These are phyloP conservation scores for Cyrtodaria siliqua DNA, from an alignment of 2,888 invertebrate genomes.

Conservation along the genomic window DNA sequence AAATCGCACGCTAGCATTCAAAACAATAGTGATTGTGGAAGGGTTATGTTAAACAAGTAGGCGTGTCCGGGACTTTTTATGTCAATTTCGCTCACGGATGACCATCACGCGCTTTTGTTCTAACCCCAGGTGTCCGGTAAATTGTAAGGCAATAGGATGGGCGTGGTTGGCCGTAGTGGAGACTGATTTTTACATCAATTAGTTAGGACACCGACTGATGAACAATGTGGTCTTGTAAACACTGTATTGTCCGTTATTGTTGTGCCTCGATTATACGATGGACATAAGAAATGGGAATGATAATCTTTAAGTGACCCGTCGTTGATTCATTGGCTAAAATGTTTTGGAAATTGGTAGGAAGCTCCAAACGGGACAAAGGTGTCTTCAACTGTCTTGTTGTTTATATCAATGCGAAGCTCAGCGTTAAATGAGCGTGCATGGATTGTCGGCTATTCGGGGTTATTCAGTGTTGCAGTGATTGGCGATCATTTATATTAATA, in stretches of 20 bases:
- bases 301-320: too few species aligned
- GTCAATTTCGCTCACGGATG: conserved; percentile 36
- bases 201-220: conserved; percentile 18
- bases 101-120: conserved; percentile 44
- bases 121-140: conserved; percentile 46
- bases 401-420: too few species aligned
- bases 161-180: conserved; percentile 34
- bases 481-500: too few species aligned
- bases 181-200: conserved; percentile 56
- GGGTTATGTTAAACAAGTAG: conserved; percentile 8
- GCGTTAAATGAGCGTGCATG: too few species aligned
- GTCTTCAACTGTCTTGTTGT: too few species aligned
- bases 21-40: conserved; percentile 31
- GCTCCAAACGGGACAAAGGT: too few species aligned
- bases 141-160: conserved; percentile 47
- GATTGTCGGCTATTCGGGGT: too few species aligned
- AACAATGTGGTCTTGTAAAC: conserved; percentile 18
- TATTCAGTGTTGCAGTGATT: too few species aligned
- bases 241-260: conserved; percentile 6
- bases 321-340: too few species aligned
- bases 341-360: too few species aligned
- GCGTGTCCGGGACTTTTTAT: conserved; percentile 39
- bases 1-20: conserved; percentile 26
- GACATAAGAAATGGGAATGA: conserved; percentile 4
- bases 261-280: neutral